phyloP scores from a whole-genome alignment of 2,797 vertebrate species.

The Fringilla coelebs region DNA sequence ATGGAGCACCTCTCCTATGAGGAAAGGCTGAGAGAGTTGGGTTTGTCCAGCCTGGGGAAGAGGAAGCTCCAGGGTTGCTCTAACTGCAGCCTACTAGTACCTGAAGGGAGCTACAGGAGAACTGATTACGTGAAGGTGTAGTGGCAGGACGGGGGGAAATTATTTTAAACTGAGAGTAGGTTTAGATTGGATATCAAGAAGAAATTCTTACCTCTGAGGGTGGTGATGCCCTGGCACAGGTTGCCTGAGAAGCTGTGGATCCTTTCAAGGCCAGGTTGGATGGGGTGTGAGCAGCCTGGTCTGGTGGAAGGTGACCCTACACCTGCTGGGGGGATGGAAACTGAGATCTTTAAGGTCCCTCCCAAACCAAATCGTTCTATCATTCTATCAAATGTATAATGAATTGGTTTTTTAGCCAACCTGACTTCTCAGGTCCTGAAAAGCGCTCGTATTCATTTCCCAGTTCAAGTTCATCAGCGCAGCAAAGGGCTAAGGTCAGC shows the following conservation, averaged over 20 bases:
- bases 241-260: not conserved
- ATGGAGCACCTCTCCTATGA: not conserved
- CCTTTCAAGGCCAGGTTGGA: not conserved
- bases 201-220: not conserved
- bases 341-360: not conserved
- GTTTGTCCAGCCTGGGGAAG: not conserved
- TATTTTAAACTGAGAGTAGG: not conserved
- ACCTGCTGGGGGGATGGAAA: not conserved
- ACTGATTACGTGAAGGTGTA: accelerated
- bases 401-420: not conserved
- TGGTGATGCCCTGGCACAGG: no score
- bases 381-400: not conserved
- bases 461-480: accelerated
- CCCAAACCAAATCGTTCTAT: not conserved
- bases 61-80: not conserved
- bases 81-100: accelerated
- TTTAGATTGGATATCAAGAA: not conserved
- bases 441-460: not conserved
- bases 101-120: not conserved
- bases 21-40: not conserved
- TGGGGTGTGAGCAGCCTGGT: not conserved
- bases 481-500: not conserved
- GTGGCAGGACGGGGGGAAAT: not conserved
- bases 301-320: not conserved
- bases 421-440: not conserved